These are phyloP conservation scores for Argopecten irradians DNA, from an alignment of 1,140 invertebrate species.

Conservation along the genomic window DNA sequence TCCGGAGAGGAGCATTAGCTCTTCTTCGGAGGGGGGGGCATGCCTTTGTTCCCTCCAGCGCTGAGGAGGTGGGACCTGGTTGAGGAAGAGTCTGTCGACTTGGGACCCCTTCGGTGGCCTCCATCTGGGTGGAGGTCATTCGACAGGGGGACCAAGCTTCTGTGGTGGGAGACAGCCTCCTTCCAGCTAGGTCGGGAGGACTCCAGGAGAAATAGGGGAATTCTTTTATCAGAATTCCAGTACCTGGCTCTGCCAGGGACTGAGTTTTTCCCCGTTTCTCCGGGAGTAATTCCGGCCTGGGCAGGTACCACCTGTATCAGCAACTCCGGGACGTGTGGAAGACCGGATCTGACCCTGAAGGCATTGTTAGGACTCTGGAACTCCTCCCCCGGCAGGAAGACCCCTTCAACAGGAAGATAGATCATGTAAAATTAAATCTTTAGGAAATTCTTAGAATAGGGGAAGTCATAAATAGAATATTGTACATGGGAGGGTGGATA, in stretches of 20 bases:
- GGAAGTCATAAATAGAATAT: too few relatives aligned
- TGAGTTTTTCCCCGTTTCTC: background rate
- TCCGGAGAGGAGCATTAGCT: background rate
- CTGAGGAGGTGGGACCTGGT: background rate
- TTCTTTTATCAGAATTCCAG: background rate
- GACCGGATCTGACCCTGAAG: background rate
- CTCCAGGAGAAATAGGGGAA: background rate
- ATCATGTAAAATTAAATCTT: too few relatives aligned
- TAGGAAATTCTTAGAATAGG: too few relatives aligned
- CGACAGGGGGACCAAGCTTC: too few relatives aligned
- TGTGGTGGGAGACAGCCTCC: background rate
- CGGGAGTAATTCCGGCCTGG: background rate
- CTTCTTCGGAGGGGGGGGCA: background rate
- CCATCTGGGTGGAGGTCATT: too few relatives aligned
- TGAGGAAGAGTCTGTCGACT: background rate
- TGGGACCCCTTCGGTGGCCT: background rate
- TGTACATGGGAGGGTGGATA: too few relatives aligned
- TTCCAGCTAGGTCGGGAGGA: background rate
- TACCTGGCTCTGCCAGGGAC: background rate
- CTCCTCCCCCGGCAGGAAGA: too few relatives aligned
- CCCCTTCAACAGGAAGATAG: too few relatives aligned
- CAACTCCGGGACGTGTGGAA: background rate
- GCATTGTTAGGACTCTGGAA: too few relatives aligned
- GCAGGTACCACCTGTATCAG: background rate
- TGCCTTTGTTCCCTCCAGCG: background rate